Evolutionary conservation across 2,797 vertebrate species (phyloP).

Genomic region (Halcyon leucocephala): DNA sequence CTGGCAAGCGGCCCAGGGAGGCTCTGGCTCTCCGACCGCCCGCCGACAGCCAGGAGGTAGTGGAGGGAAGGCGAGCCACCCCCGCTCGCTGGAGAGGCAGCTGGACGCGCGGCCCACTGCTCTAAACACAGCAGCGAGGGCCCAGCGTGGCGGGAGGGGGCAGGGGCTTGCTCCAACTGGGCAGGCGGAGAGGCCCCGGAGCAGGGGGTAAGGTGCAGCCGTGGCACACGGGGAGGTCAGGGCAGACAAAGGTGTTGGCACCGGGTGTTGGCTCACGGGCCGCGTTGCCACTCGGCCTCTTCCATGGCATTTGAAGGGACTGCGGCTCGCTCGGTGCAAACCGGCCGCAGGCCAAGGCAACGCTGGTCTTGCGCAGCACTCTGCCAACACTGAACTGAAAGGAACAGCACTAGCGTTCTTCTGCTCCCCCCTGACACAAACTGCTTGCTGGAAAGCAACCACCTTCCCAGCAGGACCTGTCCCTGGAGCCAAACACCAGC

Average conservation of each 20-base stretch:
- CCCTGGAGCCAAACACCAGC: neutral
- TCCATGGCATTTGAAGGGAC: accelerated
- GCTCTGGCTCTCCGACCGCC: neutral
- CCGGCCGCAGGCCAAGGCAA: accelerated
- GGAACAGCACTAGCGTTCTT: accelerated
- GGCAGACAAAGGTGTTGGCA: accelerated
- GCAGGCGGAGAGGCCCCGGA: neutral
- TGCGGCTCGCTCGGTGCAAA: accelerated
- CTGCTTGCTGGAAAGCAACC: neutral
- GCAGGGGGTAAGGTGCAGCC: neutral
- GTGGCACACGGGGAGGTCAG: neutral
- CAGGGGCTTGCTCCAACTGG: neutral
- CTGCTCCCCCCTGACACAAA: neutral
- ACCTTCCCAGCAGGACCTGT: neutral
- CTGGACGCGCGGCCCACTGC: accelerated
- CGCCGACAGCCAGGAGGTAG: neutral
- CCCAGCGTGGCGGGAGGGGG: accelerated
- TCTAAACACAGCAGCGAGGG: neutral
- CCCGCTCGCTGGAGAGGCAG: neutral
- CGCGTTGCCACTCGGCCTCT: no score
- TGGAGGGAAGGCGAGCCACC: neutral
- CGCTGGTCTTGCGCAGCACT: neutral
- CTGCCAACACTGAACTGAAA: neutral
- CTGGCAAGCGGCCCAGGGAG: neutral
- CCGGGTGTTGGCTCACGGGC: neutral